These are phyloP conservation scores for Oreochromis tanganicae DNA, from an alignment of 2,113 vertebrate genomes.

Conservation along the genomic window DNA sequence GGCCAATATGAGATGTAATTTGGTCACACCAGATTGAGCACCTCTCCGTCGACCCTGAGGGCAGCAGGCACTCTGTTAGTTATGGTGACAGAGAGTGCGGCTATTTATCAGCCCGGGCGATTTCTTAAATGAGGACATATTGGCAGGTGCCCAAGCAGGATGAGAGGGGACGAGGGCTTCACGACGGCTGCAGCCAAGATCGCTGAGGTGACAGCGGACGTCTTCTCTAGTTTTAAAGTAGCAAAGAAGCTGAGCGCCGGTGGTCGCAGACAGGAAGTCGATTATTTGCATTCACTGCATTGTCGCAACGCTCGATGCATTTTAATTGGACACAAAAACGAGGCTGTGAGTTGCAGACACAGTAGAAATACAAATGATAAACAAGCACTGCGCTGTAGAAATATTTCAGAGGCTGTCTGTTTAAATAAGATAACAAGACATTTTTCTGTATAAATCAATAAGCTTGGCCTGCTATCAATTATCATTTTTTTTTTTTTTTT, in stretches of 20 bases:
- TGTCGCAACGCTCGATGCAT: neutral
- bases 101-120: conserved; percentile 24
- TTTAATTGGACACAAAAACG: neutral
- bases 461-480: conserved; percentile 38
- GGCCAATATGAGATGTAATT: conserved; percentile 17
- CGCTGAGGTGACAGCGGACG: neutral
- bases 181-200: neutral
- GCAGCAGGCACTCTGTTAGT: conserved; percentile 29
- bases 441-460: conserved; percentile 34
- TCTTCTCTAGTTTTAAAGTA: neutral
- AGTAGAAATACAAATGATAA: conserved; percentile 11
- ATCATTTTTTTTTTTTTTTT: neutral
- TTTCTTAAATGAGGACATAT: conserved; percentile 45
- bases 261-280: neutral
- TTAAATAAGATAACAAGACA: conserved; percentile 43
- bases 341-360: neutral
- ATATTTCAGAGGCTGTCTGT: conserved; percentile 20
- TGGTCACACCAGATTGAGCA: conserved; percentile 37
- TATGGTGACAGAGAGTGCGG: conserved; percentile 3
- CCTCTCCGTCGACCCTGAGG: conserved; percentile 12
- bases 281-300: neutral
- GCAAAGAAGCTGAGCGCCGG: neutral
- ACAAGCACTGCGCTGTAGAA: neutral
- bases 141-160: conserved; percentile 36
- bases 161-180: neutral